Evolutionary conservation across 2,797 vertebrate species (phyloP).

Genomic region (Hipposideros larvatus): DNA sequence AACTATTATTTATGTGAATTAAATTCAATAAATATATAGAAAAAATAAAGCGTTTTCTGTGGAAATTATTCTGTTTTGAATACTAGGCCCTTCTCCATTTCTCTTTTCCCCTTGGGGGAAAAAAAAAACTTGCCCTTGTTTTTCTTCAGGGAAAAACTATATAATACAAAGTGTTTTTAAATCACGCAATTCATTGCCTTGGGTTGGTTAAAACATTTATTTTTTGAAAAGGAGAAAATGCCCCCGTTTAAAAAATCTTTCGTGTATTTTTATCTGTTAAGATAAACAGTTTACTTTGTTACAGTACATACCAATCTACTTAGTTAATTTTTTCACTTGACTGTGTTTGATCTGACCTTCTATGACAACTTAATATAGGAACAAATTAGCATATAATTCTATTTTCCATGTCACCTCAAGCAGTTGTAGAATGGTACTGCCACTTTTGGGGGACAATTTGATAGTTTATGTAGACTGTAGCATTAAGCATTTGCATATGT

Average conservation of each 20-base stretch:
- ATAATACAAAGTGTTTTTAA: conserved; percentile 56
- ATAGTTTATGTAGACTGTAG: not conserved
- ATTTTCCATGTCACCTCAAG: conserved; percentile 73
- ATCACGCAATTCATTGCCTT: not conserved
- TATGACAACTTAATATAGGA: conserved; percentile 76
- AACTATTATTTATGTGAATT: not conserved
- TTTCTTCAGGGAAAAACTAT: not conserved
- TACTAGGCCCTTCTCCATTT: not conserved
- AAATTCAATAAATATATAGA: not conserved
- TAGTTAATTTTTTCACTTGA: conserved; percentile 66
- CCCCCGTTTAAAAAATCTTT: not conserved
- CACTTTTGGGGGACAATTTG: not conserved
- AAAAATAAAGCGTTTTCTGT: conserved; percentile 19
- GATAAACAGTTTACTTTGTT: conserved; percentile 68
- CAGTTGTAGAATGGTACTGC: conserved; percentile 8
- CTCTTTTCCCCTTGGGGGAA: not conserved
- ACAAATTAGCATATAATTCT: conserved; percentile 82
- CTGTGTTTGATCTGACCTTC: conserved; percentile 65
- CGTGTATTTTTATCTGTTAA: conserved; percentile 63
- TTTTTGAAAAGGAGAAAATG: conserved; percentile 56
- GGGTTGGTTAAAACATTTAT: conserved; percentile 42
- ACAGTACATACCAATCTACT: conserved; percentile 60
- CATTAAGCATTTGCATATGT: not conserved
- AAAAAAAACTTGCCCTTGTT: not conserved
- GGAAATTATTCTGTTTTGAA: conserved; percentile 30